A percentile compares a stretch with the other conserved stretches of the same genome.
These are phyloP conservation scores for Agraylea sexmaculata DNA, from an alignment of 1,140 invertebrate genomes.

Conservation along the genomic window DNA sequence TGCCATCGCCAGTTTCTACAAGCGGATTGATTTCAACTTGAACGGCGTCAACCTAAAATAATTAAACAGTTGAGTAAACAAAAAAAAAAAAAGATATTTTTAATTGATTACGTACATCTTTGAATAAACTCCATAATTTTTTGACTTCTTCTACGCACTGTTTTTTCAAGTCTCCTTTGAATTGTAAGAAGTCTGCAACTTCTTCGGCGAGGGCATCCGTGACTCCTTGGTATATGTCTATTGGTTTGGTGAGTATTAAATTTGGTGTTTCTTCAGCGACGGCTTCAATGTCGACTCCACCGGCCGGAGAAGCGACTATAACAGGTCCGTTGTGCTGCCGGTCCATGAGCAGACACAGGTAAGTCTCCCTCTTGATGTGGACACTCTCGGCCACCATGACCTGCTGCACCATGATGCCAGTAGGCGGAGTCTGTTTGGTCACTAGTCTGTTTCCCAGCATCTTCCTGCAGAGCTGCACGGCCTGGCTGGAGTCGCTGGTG, in stretches of 20 bases:
- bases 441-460: slow-evolving; percentile 90
- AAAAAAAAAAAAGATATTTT: too few species aligned
- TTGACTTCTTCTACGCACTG: slow-evolving; percentile 82
- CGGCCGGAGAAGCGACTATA: slow-evolving; percentile 85
- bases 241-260: slow-evolving; percentile 74
- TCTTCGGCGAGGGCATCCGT: slow-evolving; percentile 64
- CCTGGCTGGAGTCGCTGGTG: slow-evolving; percentile 72
- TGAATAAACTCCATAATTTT: slow-evolving; percentile 85
- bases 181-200: slow-evolving; percentile 81
- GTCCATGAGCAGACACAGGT: slow-evolving; percentile 95
- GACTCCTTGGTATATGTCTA: slow-evolving; percentile 77
- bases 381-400: slow-evolving; percentile 99
- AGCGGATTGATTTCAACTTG: slow-evolving; percentile 99
- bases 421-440: slow-evolving; percentile 92
- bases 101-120: slow-evolving; percentile 48
- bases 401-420: slow-evolving; percentile 87
- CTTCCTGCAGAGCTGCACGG: slow-evolving; percentile 60
- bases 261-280: slow-evolving; percentile 93
- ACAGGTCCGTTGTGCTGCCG: slow-evolving; percentile 79
- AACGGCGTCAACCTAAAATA: slow-evolving; percentile 75
- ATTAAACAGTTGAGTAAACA: too few species aligned
- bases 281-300: slow-evolving; percentile 95
- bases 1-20: slow-evolving; percentile 79
- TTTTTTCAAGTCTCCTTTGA: slow-evolving; percentile 56
- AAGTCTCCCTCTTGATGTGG: slow-evolving; percentile 89